phyloP scores from a whole-genome alignment of 2,797 vertebrate species.

The Spea hammondii region DNA sequence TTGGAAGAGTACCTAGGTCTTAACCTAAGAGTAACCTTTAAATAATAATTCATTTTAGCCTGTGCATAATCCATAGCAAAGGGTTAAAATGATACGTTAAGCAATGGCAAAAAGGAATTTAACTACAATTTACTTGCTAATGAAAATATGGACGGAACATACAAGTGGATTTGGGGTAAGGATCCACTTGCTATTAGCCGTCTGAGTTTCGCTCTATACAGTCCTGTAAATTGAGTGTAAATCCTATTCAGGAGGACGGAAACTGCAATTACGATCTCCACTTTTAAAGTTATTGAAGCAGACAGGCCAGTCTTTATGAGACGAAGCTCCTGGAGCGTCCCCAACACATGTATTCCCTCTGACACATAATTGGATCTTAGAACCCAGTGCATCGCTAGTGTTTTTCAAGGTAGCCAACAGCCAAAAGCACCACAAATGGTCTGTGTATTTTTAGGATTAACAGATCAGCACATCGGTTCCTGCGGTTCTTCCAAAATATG shows the following conservation, averaged over 20 bases:
- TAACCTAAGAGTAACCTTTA: too few species aligned
- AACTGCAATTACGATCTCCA: constrained; percentile 41
- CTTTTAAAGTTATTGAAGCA: constrained; percentile 42
- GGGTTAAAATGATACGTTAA: too few species aligned
- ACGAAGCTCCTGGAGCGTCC: constrained; percentile 21
- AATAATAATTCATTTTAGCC: too few species aligned
- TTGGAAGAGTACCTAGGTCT: too few species aligned
- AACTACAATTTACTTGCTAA: too few species aligned
- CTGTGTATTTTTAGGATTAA: constrained; percentile 46
- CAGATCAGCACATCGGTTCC: constrained; percentile 36
- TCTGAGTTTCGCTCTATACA: constrained; percentile 13
- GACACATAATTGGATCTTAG: constrained; percentile 36
- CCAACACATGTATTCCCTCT: constrained; percentile 38
- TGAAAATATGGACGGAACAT: too few species aligned
- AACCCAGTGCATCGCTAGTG: constrained; percentile 25
- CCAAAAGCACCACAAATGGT: constrained; percentile 30
- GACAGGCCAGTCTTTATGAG: constrained; percentile 40
- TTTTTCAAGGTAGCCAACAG: constrained; percentile 32
- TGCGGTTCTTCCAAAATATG: constrained; percentile 34
- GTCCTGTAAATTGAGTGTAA: constrained; percentile 49
- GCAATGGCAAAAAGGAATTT: too few species aligned
- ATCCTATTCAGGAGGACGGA: constrained; percentile 42
- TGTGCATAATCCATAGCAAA: too few species aligned
- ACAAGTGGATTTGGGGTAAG: neutral
- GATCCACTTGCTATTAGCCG: neutral